Base-by-base conservation (phyloP, 1,140 invertebrate genomes). In the Vanessa atalanta region DNA sequence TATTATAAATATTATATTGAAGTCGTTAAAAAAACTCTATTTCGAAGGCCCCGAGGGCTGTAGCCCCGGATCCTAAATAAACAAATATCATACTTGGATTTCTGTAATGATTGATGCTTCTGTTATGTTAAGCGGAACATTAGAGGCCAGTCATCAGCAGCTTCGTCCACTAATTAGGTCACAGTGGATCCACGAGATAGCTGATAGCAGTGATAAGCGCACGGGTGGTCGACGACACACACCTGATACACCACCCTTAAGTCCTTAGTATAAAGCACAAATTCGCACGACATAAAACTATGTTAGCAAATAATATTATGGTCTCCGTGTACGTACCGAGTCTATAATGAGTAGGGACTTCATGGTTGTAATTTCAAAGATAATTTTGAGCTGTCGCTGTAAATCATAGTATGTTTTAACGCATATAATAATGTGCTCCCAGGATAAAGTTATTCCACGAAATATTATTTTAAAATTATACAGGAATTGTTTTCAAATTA, bases 121-220 rank as follows among this genome's bases (percentile, higher is more conserved):
- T 51, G 48, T 51, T 51, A n/a, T 12, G 9, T 51, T 15, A 63
- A 75, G 76, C 78, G 74, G 66, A 72, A 80, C 66, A 26, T 78
- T 80, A 79, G 47, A 20, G 66, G 57, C 74, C 60, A 47, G 47
- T 55, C 51, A 64, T 37, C 70, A 73, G 78, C 81, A 14, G 80
- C 77, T 75, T 76, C 16, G 81, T 79, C 72, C 81, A 78, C 81
- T 84, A 85, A 85, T 86, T 86, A 87, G 81, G 77, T 48, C 75
- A 69, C 43, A 69, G 57, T 61, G 57, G 70, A 82, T 79, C 80
- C 77, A 79, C 63, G 72, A 80, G 83, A 85, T 75, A 68, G 64
- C 53, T 80, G 83, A 87, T 85, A 85, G 75, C 61, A 61, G 57
- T 61, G 57, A 61, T 61, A 61, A 61, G 57, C 63, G 61, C 76